Evolutionary conservation across 1,140 invertebrate genomes (phyloP).

Genomic region (Dendrolimus kikuchii): DNA sequence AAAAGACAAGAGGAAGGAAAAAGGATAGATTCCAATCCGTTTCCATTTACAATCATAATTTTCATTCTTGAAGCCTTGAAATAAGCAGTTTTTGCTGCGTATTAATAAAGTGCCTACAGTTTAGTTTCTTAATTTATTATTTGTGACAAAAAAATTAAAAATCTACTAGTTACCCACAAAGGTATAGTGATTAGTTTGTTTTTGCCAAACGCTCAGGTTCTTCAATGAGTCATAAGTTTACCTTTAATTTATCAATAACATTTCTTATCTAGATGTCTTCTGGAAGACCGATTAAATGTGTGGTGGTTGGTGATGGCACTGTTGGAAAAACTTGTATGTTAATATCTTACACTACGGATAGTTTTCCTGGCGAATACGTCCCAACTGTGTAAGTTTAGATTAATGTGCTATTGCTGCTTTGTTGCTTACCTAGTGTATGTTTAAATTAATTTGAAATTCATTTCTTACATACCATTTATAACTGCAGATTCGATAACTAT

Average conservation of each 20-base stretch:
- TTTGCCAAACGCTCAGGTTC: slow-evolving; percentile 31
- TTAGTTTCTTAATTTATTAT: neutral
- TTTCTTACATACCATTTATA: slow-evolving; percentile 10
- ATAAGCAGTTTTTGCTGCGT: no score
- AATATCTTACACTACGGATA: slow-evolving; percentile 98
- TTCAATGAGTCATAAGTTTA: slow-evolving; percentile 57
- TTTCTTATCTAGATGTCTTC: slow-evolving; percentile 78
- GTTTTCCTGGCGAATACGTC: slow-evolving; percentile 98
- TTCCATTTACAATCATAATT: no score
- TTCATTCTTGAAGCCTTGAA: no score
- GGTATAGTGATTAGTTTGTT: slow-evolving; percentile 18
- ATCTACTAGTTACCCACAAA: neutral
- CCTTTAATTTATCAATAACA: slow-evolving; percentile 47
- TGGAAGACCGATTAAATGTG: slow-evolving; percentile 96
- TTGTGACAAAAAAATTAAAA: neutral
- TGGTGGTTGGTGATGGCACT: slow-evolving; percentile 92
- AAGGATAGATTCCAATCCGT: no score
- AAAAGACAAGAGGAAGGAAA: no score
- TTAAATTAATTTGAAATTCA: neutral
- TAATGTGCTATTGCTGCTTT: neutral
- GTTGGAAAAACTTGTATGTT: slow-evolving; percentile 99
- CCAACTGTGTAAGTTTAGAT: slow-evolving; percentile 89
- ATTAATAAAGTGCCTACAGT: neutral
- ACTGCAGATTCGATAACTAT: slow-evolving; percentile 95
- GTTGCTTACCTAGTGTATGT: neutral